Evolutionary conservation across 2,797 vertebrate genomes (phyloP), one percentile per base, ranked within the genome.

Genomic region (Epinephelus coioides): DNA sequence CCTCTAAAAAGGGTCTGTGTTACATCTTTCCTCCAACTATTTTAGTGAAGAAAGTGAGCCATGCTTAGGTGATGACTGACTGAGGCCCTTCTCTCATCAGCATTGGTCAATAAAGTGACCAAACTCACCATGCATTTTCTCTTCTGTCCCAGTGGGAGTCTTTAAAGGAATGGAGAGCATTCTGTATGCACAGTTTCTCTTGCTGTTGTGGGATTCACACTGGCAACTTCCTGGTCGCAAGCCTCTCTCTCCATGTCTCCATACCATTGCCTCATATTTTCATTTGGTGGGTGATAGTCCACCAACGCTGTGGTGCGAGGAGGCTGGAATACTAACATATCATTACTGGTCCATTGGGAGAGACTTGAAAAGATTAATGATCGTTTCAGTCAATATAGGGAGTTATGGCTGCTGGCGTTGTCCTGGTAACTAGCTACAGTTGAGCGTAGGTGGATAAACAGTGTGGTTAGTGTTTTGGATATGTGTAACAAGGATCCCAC

Each of bases 381-480:
- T 88, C 69, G 51, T 69, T 90, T 94, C 79, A 85, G 81, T 89
- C 88, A 90, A 90, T 86, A 86, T 69, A 27, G 68, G 82, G 87
- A 92, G 83, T 93, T 86, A 78, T 84, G 77, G 89, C 88, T 84
- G 76, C 82, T 82, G 82, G n/a, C 8, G 85, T 94, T 73, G 89
- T 88, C 86, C 18, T 91, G 88, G 94, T 81, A 91, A 94, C 89
- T 64, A 50, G 82, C 86, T 85, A 73, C 80, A 91, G 90, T 90
- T 76, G 79, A 74, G 89, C 88, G 90, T 89, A 90, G 90, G 86
- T 93, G 86, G 69, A 71, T 92, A 91, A 93, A 93, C 89, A 94
- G 71, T 91, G 90, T 86, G 92, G 92, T 92, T 79, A 73, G 79
- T 81, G 81, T 78, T 90, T 82, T 88, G 88, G 82, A 91, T 87